Percentiles rank a stretch among this genome's conserved stretches.
These are phyloP conservation scores for Parochlus steinenii DNA, from an alignment of 2,888 invertebrate genomes.

Conservation along the genomic window DNA sequence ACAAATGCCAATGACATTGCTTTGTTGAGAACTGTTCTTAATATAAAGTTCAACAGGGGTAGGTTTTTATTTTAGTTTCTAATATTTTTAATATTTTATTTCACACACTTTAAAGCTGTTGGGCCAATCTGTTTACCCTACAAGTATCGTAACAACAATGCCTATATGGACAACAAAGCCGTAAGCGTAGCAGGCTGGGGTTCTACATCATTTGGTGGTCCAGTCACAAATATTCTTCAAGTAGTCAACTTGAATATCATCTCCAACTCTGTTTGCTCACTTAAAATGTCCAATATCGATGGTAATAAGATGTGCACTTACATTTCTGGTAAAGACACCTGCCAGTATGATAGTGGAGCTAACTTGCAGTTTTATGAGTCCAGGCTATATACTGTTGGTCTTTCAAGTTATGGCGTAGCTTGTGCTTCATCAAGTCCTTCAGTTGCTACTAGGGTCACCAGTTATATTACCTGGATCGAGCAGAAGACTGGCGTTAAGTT, in stretches of 20 bases:
- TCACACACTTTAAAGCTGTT: no score
- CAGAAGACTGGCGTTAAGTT: no score
- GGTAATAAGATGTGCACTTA: constrained; percentile 33
- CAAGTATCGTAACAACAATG: constrained; percentile 10
- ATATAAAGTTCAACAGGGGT: constrained; percentile 12
- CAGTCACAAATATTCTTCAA: constrained; percentile 31
- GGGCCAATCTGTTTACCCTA: constrained; percentile 15
- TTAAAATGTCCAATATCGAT: constrained; percentile 17
- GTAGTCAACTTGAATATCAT: constrained; percentile 35
- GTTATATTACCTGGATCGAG: no score
- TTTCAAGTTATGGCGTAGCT: no score
- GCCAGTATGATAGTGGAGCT: constrained; percentile 27
- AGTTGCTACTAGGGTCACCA: no score
- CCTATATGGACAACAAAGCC: constrained; percentile 13
- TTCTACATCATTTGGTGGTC: constrained; percentile 33
- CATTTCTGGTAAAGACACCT: constrained; percentile 32
- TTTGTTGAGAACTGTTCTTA: constrained; percentile 6
- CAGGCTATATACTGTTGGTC: no score
- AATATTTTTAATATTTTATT: no score
- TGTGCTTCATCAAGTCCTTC: no score
- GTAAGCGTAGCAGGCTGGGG: constrained; percentile 38
- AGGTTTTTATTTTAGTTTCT: no score
- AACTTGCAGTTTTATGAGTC: no score
- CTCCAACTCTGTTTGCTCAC: constrained; percentile 28
- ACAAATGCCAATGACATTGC: constrained; percentile 14